Evolutionary conservation across 2,113 vertebrate species (phyloP).

Genomic region (human): GRCh38 chr1:204598501-204599000

Average conservation of each 20-base stretch:
- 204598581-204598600: neutral
- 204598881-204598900: neutral
- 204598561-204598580: neutral
- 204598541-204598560: neutral
- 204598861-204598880: neutral
- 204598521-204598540: neutral
- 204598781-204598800: no score
- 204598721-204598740: neutral
- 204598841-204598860: neutral
- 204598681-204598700: constrained; percentile 1
- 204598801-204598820: neutral
- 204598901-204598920: neutral
- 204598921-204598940: neutral
- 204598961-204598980: accelerated
- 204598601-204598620: neutral
- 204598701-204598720: neutral
- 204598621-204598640: neutral
- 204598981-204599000: neutral
- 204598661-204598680: neutral
- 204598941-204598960: neutral
- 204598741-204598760: neutral
- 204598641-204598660: neutral
- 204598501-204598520: neutral
- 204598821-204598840: neutral
- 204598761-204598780: accelerated